Percentiles rank a stretch among this genome's conserved stretches.
phyloP scores from a whole-genome alignment of 2,797 vertebrate species.

The Sardinella longiceps region DNA sequence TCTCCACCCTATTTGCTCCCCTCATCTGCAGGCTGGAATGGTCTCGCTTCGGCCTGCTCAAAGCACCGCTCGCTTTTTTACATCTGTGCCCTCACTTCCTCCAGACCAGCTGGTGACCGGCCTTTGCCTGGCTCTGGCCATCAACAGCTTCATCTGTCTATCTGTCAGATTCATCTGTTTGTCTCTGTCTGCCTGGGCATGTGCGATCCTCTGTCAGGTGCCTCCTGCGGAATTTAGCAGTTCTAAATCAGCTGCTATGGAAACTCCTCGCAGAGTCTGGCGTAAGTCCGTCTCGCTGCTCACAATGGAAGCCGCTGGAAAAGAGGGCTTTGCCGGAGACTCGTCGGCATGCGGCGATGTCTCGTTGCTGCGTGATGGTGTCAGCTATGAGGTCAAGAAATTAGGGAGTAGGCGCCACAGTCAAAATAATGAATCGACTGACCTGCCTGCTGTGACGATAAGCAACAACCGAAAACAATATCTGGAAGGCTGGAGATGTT shows the following conservation, averaged over 20 bases:
- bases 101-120: constrained; percentile 23
- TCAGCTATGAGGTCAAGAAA: not conserved
- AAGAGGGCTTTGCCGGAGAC: not conserved
- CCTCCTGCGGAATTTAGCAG: not conserved
- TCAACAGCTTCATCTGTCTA: not conserved
- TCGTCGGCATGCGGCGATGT: not conserved
- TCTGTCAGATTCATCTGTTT: not conserved
- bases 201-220: not conserved
- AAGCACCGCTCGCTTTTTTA: not conserved
- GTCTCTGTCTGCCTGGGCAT: not conserved
- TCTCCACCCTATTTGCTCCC: not conserved
- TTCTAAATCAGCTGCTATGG: not conserved
- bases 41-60: not conserved
- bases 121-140: not conserved
- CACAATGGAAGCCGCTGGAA: not conserved
- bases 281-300: not conserved
- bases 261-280: not conserved
- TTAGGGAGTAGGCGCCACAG: not conserved
- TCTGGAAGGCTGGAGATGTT: not conserved
- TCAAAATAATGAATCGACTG: not conserved
- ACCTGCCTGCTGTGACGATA: not conserved
- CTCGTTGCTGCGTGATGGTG: not conserved
- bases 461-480: not conserved
- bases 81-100: constrained; percentile 57
- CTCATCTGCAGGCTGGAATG: not conserved